Base-by-base conservation (phyloP, 2,113 vertebrate genomes). In the Lipophrys pholis region DNA sequence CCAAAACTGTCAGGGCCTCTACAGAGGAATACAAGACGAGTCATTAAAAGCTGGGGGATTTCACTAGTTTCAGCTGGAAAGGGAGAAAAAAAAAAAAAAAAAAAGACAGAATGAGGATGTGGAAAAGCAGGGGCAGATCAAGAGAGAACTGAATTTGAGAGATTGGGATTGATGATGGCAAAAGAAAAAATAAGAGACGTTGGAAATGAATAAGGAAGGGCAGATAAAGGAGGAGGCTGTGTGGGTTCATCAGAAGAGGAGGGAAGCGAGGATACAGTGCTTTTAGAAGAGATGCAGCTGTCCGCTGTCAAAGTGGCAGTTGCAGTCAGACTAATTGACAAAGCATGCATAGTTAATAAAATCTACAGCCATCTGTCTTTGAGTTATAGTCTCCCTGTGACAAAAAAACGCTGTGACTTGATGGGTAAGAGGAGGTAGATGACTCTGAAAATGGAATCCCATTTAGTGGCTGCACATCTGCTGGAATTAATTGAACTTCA, bases 401-500 rank as follows among this genome's bases (percentile, higher is more conserved):
- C 16, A 69, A 30, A 30, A 51, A 56, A 51, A 12, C 38, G 39
- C n/a, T 55, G 53, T 45, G 54, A 39, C 56, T 41, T 46, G 12
- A 7, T 43, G 50, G 39, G 35, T 67, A 11, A 40, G 36, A 58
- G 2, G 15, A 67, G 12, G 21, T 30, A 67, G 67, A 64, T 66
- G 56, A 16, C 48, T 50, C 36, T 35, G 53, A 74, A 59, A 73
- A 63, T 57, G 15, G 51, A 49, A 56, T 73, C 57, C 35, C 41
- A 66, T 62, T 78, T 61, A 62, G 48, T 0, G 0, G 49, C 48
- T 41, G 59, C n/a, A 36, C 46, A 67, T 76, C 14, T 69, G 46
- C 45, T 54, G 40, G 51, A 61, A 60, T 74, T 51, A 76, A 83
- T 73, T 62, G 70, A 65, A 64, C 68, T 77, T 55, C 14, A 55